Base-by-base conservation (phyloP, 2,113 vertebrate species). In the Alaudala cheleensis region DNA sequence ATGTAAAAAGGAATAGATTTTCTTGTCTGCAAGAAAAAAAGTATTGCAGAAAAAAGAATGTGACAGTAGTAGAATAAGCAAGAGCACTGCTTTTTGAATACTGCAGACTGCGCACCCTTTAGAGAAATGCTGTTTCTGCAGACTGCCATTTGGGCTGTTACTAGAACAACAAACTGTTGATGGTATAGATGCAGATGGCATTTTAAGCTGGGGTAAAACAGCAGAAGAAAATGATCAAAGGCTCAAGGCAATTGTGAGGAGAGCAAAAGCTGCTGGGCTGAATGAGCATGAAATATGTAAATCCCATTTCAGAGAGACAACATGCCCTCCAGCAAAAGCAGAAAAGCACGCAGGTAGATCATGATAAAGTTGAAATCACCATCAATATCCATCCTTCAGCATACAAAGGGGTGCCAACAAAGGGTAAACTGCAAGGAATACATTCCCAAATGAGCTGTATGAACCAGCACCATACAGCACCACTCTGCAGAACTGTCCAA, bases 131-230 rank as follows among this genome's bases (percentile, higher is more conserved):
- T 93, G 73, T 82, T 95, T 95, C 89, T 95, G 89, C 93, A 93
- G 81, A 76, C 91, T 95, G 86, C 89, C 93, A 91, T 97, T 96
- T 96, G 95, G 89, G 94, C 92, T 87, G 91, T 96, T 95, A 93
- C 95, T 96, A 79, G 70, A 96, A 96, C 93, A 93, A 90, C 92
- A 95, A 95, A 95, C 92, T 96, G 95, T 97, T 96, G 95, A 95
- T 92, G 95, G 71, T 76, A 91, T 72, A 73, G 81, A 95, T 96
- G 91, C 94, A 97, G 95, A 95, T 95, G 94, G 95, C 95, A 95
- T 91, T 95, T 92, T 94, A 93, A 96, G 78, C 94, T 79, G 66
- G 84, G 95, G 84, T 87, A 95, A 81, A 95, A 85, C 86, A 90
- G 89, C 81, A 95, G 73, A 96, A 96, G 93, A 96, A 95, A 95